These are phyloP conservation scores for Menidia beryllina DNA, from an alignment of 2,113 vertebrate species.

Conservation along the genomic window DNA sequence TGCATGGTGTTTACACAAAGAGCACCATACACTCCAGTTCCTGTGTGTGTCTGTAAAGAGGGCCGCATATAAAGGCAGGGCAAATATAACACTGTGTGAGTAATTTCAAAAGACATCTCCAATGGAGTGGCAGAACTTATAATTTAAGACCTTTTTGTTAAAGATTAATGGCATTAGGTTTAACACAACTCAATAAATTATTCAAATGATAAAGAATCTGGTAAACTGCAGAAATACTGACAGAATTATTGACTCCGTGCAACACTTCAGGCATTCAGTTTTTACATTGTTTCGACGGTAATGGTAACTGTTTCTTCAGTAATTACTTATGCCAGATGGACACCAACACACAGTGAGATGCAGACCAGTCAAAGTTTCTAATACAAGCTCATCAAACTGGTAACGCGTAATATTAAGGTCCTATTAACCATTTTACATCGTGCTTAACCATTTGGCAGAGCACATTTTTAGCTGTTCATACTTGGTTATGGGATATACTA, in stretches of 20 bases:
- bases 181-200: conserved; percentile 73
- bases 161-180: conserved; percentile 61
- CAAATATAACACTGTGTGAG: conserved; percentile 52
- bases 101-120: conserved; percentile 62
- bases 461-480: too few relatives aligned
- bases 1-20: conserved; percentile 78
- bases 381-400: background rate
- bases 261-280: background rate
- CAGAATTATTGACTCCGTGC: conserved; percentile 19
- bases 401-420: background rate
- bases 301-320: too few relatives aligned
- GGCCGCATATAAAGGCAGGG: conserved; percentile 39
- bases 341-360: too few relatives aligned
- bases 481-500: too few relatives aligned
- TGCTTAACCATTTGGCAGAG: too few relatives aligned
- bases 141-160: conserved; percentile 62
- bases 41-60: conserved; percentile 52
- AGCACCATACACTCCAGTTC: conserved; percentile 64
- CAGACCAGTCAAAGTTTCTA: background rate
- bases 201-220: conserved; percentile 54
- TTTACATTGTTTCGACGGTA: too few relatives aligned
- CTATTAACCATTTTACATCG: too few relatives aligned
- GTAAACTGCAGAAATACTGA: conserved; percentile 42
- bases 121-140: conserved; percentile 55
- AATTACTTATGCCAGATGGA: background rate